Base-by-base conservation (phyloP, 2,888 invertebrate genomes). In the Monopis laevigella region DNA sequence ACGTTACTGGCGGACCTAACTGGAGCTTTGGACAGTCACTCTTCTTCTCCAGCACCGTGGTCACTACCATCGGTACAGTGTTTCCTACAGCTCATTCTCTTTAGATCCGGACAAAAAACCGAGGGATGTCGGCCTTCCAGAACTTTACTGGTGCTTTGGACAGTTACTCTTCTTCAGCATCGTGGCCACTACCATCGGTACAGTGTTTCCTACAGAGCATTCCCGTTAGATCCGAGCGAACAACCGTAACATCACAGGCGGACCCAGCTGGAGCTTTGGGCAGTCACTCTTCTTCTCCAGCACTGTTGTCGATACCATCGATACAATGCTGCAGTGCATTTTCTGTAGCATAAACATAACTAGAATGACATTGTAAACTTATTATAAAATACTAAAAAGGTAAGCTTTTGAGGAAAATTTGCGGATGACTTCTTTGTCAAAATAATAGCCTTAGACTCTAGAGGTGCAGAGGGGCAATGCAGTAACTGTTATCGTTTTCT, bases 31-130 rank as follows among this genome's bases (percentile, higher is more conserved):
- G 93, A 14, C 93, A 93, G 65, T 90, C 93, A 0, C 70, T 95
- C 42, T 94, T 95, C 82, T 95, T 95, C 67, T 88, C 93, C 0
- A 88, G 89, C 39, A 93, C 93, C 1, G 88, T 94, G 6, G 86
- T 95, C 45, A 94, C 93, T n/a, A 95, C 94, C 39, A 93, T 94
- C 48, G 92, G 91, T 90, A 67, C n/a, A n/a, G n/a, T n/a, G n/a
- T n/a, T n/a, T n/a, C n/a, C n/a, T n/a, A n/a, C n/a, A n/a, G n/a
- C n/a, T n/a, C n/a, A n/a, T n/a, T n/a, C n/a, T n/a, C n/a, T n/a
- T n/a, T n/a, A n/a, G n/a, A n/a, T n/a, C n/a, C 78, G 82, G 18
- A 92, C 92, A 8, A 89, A 86, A 63, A 88, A 89, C 65, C 83
- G 88, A 35, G 93, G 93, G 0, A 90, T 93, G 30, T 88, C 89